Base-by-base conservation (phyloP, 2,888 invertebrate species). In the Reticulitermes lucifugus region DNA sequence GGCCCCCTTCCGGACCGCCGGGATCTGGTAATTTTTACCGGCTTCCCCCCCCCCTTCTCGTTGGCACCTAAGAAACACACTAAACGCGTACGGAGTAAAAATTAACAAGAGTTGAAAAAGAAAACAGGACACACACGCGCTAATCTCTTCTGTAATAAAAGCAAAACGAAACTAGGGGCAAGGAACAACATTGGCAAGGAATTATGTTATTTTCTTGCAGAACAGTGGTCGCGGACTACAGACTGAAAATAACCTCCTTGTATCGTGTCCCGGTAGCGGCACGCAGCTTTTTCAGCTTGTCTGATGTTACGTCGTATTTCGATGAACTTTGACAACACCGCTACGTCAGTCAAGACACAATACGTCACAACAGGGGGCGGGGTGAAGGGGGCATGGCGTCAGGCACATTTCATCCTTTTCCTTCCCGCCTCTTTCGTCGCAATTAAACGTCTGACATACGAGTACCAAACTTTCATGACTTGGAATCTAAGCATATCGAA, bases 271-370 rank as follows among this genome's bases (percentile, higher is more conserved):
- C 73, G 41, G 35, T 41, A 25, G 25, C n/a, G 65, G 65, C 25
- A 65, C n/a, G n/a, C n/a, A 41, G 12, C 9, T 73, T 10, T 41
- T 73, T 73, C 65, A 12, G 65, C 65, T n/a, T 65, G 65, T 55
- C 7, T 35, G 41, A 73, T 29, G 10, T 41, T 73, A 73, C 73
- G 73, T 73, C 35, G 73, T 73, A 41, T 41, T 73, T 35, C 35
- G 41, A 22, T 73, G 73, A 73, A 73, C 29, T 73, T 41, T 73
- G 73, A 41, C 73, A 73, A 73, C 73, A 41, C 73, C 10, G 73
- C 73, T 14, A 73, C 73, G 73, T 73, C 70, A 70, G 70, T 10
- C 73, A 41, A 73, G 29, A 73, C 41, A 35, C 9, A 73, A 73
- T 73, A 73, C 73, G 73, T 73, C 73, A 73, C 73, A 73, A 35